Evolutionary conservation across 1,140 invertebrate species (phyloP), one percentile per base, ranked within the genome.

Genomic region (Zelostemma sp.): DNA sequence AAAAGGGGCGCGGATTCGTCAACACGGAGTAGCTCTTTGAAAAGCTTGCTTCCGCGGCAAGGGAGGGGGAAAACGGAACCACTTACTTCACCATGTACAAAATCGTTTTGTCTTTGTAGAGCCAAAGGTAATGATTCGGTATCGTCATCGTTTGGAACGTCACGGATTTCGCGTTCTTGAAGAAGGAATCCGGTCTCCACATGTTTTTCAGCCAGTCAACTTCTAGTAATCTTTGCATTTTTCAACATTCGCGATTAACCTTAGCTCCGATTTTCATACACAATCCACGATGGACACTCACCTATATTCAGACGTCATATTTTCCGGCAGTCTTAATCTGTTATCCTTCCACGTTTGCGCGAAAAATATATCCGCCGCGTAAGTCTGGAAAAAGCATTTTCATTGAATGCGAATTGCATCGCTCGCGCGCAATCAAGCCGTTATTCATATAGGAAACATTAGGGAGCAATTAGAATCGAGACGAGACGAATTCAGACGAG

Each of bases 81-180:
- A 87, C 89, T 79, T 85, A 90, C 88, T 95, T 95, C 35, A 94
- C 93, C 93, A 95, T 95, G 75, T 95, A 95, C 0, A 95, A 82
- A 53, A 95, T 95, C 0, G 92, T 94, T 81, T 95, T 94, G 77
- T 95, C 93, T 80, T 94, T 94, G 80, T 94, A 94, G 8, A 95
- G 82, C 93, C 93, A 95, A 69, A 95, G 88, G 70, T 95, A 95
- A 77, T 96, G 94, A 85, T 96, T 96, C 0, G 94, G 94, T 67
- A 96, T 94, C 40, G 94, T 96, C 94, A 96, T 96, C 0, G 93
- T 95, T 82, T 96, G 94, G 77, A 96, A 96, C 1, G 93, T 96
- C 0, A 96, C 94, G 6, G 93, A 93, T 83, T 96, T 96, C 25
- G 94, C 94, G 80, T 95, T 95, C 80, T 95, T 95, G 80, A 95